These are phyloP conservation scores for Leptinotarsa texana DNA, from an alignment of 1,140 invertebrate genomes.

Conservation along the genomic window DNA sequence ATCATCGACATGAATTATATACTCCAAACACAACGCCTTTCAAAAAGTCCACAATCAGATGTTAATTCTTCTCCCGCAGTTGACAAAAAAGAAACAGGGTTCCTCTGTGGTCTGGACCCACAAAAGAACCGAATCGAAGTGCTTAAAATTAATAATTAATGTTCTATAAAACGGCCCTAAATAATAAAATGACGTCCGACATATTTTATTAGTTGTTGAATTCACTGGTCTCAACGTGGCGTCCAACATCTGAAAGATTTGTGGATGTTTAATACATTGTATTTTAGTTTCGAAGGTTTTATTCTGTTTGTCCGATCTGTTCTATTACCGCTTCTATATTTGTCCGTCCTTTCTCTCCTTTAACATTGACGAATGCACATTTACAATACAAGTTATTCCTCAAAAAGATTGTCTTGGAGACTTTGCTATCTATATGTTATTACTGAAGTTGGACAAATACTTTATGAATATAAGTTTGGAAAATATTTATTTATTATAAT, in stretches of 20 bases:
- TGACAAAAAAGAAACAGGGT: slow-evolving; percentile 35
- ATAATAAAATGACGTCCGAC: slow-evolving; percentile 41
- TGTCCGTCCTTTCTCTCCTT: not conserved
- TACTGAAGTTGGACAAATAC: too few species aligned
- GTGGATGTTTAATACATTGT: slow-evolving; percentile 46
- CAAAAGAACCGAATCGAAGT: slow-evolving; percentile 39
- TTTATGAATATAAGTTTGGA: too few species aligned
- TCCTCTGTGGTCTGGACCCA: slow-evolving; percentile 30
- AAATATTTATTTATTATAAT: too few species aligned
- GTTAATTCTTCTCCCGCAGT: slow-evolving; percentile 23
- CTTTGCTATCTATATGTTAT: too few species aligned
- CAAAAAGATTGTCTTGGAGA: too few species aligned
- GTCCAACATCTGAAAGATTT: slow-evolving; percentile 38
- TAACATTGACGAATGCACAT: too few species aligned
- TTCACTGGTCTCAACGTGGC: slow-evolving; percentile 32
- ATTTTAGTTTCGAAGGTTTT: slow-evolving; percentile 46
- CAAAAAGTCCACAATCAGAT: slow-evolving; percentile 24
- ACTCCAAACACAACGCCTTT: slow-evolving; percentile 21
- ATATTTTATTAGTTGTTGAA: slow-evolving; percentile 48
- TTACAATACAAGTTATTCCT: too few species aligned
- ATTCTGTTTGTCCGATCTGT: slow-evolving; percentile 27
- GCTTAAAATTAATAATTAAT: slow-evolving; percentile 47
- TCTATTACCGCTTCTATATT: not conserved
- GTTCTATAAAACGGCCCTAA: slow-evolving; percentile 42
- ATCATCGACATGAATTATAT: slow-evolving; percentile 26